Evolutionary conservation across 2,888 invertebrate species (phyloP).

Genomic region (Temnothorax ravouxi): DNA sequence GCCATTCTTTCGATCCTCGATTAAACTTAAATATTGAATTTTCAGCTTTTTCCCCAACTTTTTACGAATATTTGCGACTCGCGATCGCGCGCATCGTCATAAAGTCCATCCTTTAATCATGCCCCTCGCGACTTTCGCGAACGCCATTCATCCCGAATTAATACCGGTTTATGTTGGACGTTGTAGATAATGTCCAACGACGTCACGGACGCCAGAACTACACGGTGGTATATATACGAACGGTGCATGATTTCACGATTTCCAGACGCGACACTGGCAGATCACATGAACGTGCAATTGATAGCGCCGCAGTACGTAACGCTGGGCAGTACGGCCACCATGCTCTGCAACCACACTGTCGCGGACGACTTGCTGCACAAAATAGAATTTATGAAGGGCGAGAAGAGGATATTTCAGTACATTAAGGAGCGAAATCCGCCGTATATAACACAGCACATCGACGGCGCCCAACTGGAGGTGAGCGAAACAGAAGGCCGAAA

Average conservation of each 20-base stretch:
- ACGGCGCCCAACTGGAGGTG: constrained; percentile 93
- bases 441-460: constrained; percentile 89
- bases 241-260: constrained; percentile 50
- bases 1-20: not conserved
- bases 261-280: constrained; percentile 78
- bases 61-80: constrained; percentile 2
- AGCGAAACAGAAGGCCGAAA: constrained; percentile 48
- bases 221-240: constrained; percentile 27
- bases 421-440: constrained; percentile 93
- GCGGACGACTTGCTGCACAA: constrained; percentile 92
- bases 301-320: constrained; percentile 92
- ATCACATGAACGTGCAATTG: constrained; percentile 88
- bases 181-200: not conserved
- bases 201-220: not conserved
- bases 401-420: constrained; percentile 93
- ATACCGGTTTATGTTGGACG: not conserved
- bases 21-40: not conserved
- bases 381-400: constrained; percentile 91
- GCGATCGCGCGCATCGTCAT: not conserved
- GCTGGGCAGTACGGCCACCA: constrained; percentile 90
- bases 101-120: not conserved
- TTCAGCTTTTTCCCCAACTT: not conserved
- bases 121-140: not conserved
- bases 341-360: constrained; percentile 93
- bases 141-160: not conserved